A percentile compares a stretch with the other conserved stretches of the same genome.
phyloP scores from a whole-genome alignment of 1,140 invertebrate species.

The Drosophila willistoni region DNA sequence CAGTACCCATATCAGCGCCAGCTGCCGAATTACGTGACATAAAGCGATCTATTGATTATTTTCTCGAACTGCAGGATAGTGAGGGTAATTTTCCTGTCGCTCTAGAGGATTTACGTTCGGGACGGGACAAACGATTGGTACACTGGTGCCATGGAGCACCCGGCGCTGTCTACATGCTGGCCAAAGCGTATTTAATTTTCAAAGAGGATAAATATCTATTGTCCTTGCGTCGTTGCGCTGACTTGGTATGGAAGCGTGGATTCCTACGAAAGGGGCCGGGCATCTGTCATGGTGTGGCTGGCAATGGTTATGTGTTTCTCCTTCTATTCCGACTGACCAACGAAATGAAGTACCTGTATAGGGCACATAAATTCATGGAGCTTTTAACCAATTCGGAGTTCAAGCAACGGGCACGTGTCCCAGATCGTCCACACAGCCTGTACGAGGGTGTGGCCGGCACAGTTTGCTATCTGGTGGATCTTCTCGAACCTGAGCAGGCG shows the following conservation, averaged over 20 bases:
- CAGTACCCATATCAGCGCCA: slow-evolving; percentile 81
- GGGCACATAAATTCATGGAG: slow-evolving; percentile 90
- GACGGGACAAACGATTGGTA: slow-evolving; percentile 86
- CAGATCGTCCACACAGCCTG: slow-evolving; percentile 92
- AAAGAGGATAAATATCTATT: slow-evolving; percentile 90
- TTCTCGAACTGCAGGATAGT: slow-evolving; percentile 86
- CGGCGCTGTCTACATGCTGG: slow-evolving; percentile 91
- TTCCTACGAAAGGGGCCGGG: slow-evolving; percentile 92
- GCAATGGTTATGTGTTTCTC: slow-evolving; percentile 93
- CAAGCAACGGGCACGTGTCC: slow-evolving; percentile 87
- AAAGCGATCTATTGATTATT: slow-evolving; percentile 84
- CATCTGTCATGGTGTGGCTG: slow-evolving; percentile 93
- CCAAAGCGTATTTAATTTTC: slow-evolving; percentile 90
- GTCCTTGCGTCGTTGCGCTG: slow-evolving; percentile 88
- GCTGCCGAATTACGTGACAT: slow-evolving; percentile 86
- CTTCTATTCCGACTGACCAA: slow-evolving; percentile 90
- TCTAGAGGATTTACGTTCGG: slow-evolving; percentile 87
- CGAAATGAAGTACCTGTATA: slow-evolving; percentile 88
- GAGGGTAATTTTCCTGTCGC: slow-evolving; percentile 92
- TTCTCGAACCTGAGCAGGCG: slow-evolving; percentile 89
- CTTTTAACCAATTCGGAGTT: slow-evolving; percentile 90
- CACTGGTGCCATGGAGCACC: slow-evolving; percentile 96
- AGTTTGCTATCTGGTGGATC: slow-evolving; percentile 91
- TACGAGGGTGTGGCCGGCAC: slow-evolving; percentile 95
- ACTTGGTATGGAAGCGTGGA: slow-evolving; percentile 91